Evolutionary conservation across 2,797 vertebrate genomes (phyloP).

Genomic region (Spondyliosoma cantharus): DNA sequence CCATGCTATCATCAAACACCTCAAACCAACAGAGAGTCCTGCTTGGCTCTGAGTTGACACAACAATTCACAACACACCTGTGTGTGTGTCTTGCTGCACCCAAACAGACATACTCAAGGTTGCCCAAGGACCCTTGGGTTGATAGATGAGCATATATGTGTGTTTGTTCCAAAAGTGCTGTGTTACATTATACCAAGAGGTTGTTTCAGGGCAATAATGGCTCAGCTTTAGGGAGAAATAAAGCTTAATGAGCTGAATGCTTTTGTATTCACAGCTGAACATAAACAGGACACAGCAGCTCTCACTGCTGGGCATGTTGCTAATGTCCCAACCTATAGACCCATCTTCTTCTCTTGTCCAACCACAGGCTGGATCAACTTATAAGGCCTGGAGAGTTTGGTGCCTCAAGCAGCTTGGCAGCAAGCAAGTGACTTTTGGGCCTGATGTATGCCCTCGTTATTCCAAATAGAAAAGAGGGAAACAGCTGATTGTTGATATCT

Average conservation of each 20-base stretch:
- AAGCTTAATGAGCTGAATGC: conserved; percentile 52
- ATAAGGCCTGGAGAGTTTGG: conserved; percentile 59
- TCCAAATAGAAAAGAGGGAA: conserved; percentile 72
- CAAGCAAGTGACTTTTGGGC: conserved; percentile 38
- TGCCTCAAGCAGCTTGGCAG: conserved; percentile 47
- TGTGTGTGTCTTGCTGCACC: conserved; percentile 3
- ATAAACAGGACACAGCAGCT: conserved; percentile 42
- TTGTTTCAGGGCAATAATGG: conserved; percentile 51
- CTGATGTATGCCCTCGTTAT: conserved; percentile 77
- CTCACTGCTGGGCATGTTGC: conserved; percentile 14
- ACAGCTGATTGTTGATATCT: conserved; percentile 76
- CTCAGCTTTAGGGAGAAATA: conserved; percentile 36
- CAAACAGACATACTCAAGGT: conserved; percentile 54
- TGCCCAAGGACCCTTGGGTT: conserved; percentile 56
- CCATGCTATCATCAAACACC: conserved; percentile 61
- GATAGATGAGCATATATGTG: conserved; percentile 64
- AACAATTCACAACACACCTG: conserved; percentile 50
- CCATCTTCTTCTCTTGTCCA: conserved; percentile 35
- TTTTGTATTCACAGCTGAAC: conserved; percentile 41
- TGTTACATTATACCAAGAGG: conserved; percentile 61
- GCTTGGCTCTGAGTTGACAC: conserved; percentile 38
- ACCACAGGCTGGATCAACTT: conserved; percentile 50
- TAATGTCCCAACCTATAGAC: conserved; percentile 54
- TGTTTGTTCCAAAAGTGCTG: conserved; percentile 61
- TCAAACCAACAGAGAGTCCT: conserved; percentile 42